These are phyloP conservation scores for Trypoxylus dichotomus DNA, from an alignment of 1,140 invertebrate genomes.

Conservation along the genomic window DNA sequence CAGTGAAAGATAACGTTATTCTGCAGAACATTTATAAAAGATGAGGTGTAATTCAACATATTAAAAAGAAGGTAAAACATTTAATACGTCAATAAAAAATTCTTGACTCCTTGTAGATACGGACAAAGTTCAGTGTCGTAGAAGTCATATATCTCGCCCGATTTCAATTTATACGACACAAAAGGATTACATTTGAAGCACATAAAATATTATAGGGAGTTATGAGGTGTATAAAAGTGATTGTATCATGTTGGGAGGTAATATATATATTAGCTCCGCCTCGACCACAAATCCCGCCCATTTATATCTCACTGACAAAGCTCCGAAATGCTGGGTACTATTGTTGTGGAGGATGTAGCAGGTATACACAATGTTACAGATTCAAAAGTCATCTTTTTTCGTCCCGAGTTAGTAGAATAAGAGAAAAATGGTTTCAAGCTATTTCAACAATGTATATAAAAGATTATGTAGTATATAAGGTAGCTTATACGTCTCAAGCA, in stretches of 20 bases:
- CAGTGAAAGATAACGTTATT: too few species aligned
- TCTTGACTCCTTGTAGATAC: background rate
- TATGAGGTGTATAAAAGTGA: constrained; percentile 22
- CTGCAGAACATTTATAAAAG: too few species aligned
- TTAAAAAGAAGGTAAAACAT: background rate
- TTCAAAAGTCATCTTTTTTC: background rate
- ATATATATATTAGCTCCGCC: constrained; percentile 13
- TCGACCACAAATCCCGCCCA: constrained; percentile 13
- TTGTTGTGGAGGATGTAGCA: background rate
- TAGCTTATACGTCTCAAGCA: background rate
- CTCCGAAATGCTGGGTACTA: constrained; percentile 20
- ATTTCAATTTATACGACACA: background rate
- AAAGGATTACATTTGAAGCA: constrained; percentile 21
- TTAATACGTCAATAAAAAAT: background rate
- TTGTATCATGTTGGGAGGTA: constrained; percentile 21
- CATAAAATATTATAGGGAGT: constrained; percentile 3
- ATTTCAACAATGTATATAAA: background rate
- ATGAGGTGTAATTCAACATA: too few species aligned
- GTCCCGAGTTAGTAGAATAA: background rate
- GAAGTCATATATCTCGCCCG: background rate
- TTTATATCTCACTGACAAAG: constrained; percentile 22
- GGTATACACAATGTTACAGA: background rate
- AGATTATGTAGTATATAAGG: background rate
- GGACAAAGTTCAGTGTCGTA: background rate
- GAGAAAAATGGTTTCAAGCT: background rate